Conservation (phyloP, 2,888 invertebrate species). For the Leptopterna dolabrata region DNA sequence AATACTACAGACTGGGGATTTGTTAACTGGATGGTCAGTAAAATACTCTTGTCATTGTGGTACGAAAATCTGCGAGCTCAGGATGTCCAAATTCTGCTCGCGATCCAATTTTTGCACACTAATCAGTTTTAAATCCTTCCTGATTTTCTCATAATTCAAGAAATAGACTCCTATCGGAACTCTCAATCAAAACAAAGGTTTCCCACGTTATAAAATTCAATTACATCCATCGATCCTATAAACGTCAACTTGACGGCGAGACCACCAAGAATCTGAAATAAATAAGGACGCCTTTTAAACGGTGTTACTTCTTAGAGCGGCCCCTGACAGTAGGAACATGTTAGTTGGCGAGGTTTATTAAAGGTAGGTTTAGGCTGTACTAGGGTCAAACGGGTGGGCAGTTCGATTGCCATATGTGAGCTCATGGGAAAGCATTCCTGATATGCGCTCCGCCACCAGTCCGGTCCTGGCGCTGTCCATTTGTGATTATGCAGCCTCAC, state of each 20-base stretch:
- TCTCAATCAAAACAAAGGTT: too few species aligned
- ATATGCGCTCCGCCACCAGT: conserved; percentile 41
- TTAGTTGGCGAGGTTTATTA: conserved; percentile 31
- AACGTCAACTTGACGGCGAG: background rate
- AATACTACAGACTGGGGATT: too few species aligned
- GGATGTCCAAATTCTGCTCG: too few species aligned
- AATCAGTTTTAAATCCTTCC: too few species aligned
- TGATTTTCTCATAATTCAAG: too few species aligned
- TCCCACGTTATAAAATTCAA: background rate
- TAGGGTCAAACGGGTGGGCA: conserved; percentile 45
- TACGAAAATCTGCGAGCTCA: too few species aligned
- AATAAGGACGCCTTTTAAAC: background rate
- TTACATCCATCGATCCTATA: background rate
- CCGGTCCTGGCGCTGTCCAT: conserved; percentile 51
- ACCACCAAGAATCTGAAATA: background rate
- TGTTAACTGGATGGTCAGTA: too few species aligned
- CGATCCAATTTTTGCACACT: too few species aligned
- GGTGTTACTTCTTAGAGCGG: background rate
- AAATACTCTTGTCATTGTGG: too few species aligned
- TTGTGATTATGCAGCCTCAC: conserved; percentile 56
- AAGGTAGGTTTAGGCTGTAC: conserved; percentile 44
- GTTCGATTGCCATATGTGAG: conserved; percentile 55
- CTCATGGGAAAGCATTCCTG: conserved; percentile 57
- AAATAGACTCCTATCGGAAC: too few species aligned
- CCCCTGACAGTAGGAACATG: conserved; percentile 8